Evolutionary conservation across 2,113 vertebrate species (phyloP).

Genomic region (Donacobius atricapilla): DNA sequence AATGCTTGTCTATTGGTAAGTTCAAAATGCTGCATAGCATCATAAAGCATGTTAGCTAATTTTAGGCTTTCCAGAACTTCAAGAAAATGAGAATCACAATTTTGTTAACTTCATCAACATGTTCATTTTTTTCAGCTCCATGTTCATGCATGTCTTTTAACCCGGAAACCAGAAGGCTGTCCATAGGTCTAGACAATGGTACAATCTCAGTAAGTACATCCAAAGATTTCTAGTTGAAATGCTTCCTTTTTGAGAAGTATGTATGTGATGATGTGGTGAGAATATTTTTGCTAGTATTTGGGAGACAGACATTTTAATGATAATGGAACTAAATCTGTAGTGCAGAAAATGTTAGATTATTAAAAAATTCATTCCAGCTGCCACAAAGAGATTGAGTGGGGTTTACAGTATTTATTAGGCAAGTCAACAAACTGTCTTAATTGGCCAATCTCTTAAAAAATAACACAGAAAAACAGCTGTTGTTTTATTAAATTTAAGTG

Average conservation of each 20-base stretch:
- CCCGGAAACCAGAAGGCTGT: conserved; percentile 95
- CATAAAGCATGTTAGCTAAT: conserved; percentile 25
- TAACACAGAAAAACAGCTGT: neutral
- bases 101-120: conserved; percentile 80
- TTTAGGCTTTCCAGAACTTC: conserved; percentile 55
- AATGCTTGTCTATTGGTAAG: neutral
- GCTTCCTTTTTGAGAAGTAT: conserved; percentile 62
- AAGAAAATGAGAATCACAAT: conserved; percentile 30
- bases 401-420: neutral
- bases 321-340: neutral
- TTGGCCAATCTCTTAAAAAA: conserved; percentile 7
- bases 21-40: neutral
- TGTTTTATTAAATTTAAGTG: neutral
- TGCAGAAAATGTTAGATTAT: neutral
- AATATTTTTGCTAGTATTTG: conserved; percentile 41
- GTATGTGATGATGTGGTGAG: conserved; percentile 44
- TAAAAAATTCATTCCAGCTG: neutral
- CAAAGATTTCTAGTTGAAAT: conserved; percentile 74
- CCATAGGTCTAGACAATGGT: conserved; percentile 94
- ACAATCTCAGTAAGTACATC: conserved; percentile 89
- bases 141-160: conserved; percentile 99
- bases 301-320: neutral
- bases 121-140: conserved; percentile 85
- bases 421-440: neutral
- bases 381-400: neutral